Percentiles rank a stretch among this genome's conserved stretches.
Conservation (phyloP, 2,888 invertebrate genomes). For the Buathra laborator region DNA sequence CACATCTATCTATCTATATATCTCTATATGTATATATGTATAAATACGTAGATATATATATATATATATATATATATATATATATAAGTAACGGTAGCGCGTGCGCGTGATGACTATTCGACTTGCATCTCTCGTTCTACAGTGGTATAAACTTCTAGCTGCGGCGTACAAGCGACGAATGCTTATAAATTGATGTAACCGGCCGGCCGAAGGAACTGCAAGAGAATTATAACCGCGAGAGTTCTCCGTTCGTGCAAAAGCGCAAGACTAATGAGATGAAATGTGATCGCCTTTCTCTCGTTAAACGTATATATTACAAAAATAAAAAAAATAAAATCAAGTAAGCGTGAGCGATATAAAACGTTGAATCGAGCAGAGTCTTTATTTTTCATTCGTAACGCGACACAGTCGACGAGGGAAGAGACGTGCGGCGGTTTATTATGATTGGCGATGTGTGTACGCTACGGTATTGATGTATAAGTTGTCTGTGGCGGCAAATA, state of each 20-base stretch:
- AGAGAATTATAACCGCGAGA: conserved; percentile 43
- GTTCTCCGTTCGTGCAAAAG: conserved; percentile 57
- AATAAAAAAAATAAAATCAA: conserved; percentile 77
- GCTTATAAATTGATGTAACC: conserved; percentile 83
- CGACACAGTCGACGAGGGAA: conserved; percentile 17
- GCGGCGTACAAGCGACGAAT: conserved; percentile 45
- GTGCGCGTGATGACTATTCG: conserved; percentile 68
- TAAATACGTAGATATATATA: background rate
- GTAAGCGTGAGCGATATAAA: conserved; percentile 53
- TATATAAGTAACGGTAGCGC: conserved; percentile 45
- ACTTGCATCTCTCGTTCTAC: conserved; percentile 69
- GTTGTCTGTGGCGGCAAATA: background rate
- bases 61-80: conserved; percentile 13
- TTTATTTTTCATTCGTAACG: conserved; percentile 36
- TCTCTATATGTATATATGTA: background rate
- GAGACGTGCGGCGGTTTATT: conserved; percentile 1
- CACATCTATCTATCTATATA: conserved; percentile 11
- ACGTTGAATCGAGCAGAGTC: conserved; percentile 28
- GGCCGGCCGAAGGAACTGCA: conserved; percentile 56
- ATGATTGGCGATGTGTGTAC: conserved; percentile 4
- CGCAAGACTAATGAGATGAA: conserved; percentile 82
- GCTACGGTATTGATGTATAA: background rate
- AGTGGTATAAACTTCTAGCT: background rate
- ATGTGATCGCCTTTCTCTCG: conserved; percentile 84
- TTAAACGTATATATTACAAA: conserved; percentile 75